Percentiles rank a stretch among this genome's conserved stretches.
These are phyloP conservation scores for Acrocephalus kingi DNA, from an alignment of 2,113 vertebrate species.

Conservation along the genomic window DNA sequence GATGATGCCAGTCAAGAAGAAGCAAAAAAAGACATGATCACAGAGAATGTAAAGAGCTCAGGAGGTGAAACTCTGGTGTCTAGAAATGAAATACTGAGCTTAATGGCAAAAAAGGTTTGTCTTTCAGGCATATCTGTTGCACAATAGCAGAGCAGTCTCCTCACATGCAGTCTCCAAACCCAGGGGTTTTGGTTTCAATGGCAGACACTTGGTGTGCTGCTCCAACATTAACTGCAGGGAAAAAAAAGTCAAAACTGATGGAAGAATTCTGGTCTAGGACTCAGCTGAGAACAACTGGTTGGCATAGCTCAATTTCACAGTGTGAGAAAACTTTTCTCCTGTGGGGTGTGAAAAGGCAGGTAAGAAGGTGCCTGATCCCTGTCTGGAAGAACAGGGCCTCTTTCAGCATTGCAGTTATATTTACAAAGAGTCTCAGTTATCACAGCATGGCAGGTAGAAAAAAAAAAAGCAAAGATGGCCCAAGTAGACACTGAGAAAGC, in stretches of 20 bases:
- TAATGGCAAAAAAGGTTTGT: neutral
- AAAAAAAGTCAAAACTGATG: neutral
- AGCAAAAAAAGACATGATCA: neutral
- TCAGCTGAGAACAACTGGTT: neutral
- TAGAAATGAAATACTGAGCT: neutral
- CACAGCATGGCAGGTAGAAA: neutral
- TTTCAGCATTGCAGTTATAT: neutral
- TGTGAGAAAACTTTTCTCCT: neutral
- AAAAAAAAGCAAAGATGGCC: neutral
- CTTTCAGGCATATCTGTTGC: neutral
- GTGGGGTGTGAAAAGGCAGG: neutral
- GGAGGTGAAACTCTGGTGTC: neutral
- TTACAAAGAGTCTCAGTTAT: neutral
- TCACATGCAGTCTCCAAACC: neutral
- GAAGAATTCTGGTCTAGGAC: neutral
- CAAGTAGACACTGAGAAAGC: neutral
- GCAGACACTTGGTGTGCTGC: neutral
- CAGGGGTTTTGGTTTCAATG: neutral
- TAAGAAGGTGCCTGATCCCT: neutral
- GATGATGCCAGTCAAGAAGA: neutral
- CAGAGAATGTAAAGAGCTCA: neutral
- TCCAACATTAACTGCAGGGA: neutral
- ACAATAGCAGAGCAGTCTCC: neutral
- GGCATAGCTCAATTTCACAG: neutral
- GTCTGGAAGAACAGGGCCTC: neutral